Evolutionary conservation across 2,113 vertebrate genomes (phyloP).

Genomic region (Artemisiospiza belli): DNA sequence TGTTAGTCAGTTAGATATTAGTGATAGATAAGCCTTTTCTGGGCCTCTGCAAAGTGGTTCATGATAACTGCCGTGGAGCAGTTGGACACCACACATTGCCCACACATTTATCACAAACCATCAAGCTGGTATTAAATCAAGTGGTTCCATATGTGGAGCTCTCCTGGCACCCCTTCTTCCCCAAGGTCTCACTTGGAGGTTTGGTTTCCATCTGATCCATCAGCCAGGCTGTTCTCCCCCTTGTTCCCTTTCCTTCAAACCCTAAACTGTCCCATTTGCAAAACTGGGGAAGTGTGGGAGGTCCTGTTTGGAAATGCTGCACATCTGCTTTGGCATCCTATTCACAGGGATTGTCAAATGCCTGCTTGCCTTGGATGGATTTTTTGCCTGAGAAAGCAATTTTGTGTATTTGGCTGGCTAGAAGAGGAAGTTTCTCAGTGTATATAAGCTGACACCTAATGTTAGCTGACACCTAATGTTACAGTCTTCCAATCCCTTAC

Average conservation of each 20-base stretch:
- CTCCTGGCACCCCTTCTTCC: background rate
- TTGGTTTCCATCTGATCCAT: background rate
- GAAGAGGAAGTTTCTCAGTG: background rate
- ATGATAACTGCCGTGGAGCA: background rate
- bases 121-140: background rate
- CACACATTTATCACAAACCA: background rate
- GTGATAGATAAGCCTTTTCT: background rate
- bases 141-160: fast-evolving
- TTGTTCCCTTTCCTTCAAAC: background rate
- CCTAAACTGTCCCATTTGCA: background rate
- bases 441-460: background rate
- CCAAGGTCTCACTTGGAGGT: background rate
- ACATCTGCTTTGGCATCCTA: background rate
- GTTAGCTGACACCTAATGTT: too few relatives aligned
- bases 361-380: background rate
- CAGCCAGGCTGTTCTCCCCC: background rate
- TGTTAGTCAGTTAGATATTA: background rate
- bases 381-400: background rate
- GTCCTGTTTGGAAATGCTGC: background rate
- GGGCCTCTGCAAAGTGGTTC: background rate
- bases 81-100: background rate
- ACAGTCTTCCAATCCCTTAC: background rate
- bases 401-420: background rate
- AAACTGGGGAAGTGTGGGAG: background rate
- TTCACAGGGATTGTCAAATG: background rate